Percentiles rank a stretch among this genome's conserved stretches.
These are phyloP conservation scores for Pocillopora damicornis DNA, from an alignment of 64 coral and sea anemone genomes.

Conservation along the genomic window DNA sequence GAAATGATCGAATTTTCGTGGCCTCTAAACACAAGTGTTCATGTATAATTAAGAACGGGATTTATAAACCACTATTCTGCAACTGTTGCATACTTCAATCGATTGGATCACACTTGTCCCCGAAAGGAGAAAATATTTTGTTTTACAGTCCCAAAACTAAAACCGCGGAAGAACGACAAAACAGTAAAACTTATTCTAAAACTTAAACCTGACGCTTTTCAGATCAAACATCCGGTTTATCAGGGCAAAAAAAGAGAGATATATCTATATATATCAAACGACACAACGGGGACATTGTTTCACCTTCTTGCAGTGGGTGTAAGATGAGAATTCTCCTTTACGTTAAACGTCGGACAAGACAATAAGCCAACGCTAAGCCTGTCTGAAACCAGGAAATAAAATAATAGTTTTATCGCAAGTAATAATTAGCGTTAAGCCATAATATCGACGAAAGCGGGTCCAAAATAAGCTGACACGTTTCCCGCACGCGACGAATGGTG, in stretches of 20 bases:
- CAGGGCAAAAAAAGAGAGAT: background rate
- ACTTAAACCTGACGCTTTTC: conserved; percentile 2
- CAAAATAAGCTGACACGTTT: background rate
- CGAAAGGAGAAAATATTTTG: background rate
- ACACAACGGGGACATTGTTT: background rate
- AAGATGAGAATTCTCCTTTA: background rate
- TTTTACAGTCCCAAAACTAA: background rate
- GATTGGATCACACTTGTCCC: background rate
- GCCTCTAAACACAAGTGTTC: too few species aligned
- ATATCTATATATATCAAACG: background rate
- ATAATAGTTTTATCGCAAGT: background rate
- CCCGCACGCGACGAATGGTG: background rate
- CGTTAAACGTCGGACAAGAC: background rate
- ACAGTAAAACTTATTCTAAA: conserved; percentile 29
- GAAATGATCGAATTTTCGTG: background rate
- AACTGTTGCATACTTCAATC: background rate
- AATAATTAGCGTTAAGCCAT: background rate
- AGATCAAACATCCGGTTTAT: conserved; percentile 22
- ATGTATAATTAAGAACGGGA: too few species aligned
- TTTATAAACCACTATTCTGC: background rate
- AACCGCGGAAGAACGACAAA: background rate
- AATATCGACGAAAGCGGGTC: background rate
- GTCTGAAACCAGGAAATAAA: background rate
- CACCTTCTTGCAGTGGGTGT: conserved; percentile 2
- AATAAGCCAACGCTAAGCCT: background rate